These are phyloP conservation scores for Idaea aversata DNA, from an alignment of 2,888 invertebrate genomes.

Conservation along the genomic window DNA sequence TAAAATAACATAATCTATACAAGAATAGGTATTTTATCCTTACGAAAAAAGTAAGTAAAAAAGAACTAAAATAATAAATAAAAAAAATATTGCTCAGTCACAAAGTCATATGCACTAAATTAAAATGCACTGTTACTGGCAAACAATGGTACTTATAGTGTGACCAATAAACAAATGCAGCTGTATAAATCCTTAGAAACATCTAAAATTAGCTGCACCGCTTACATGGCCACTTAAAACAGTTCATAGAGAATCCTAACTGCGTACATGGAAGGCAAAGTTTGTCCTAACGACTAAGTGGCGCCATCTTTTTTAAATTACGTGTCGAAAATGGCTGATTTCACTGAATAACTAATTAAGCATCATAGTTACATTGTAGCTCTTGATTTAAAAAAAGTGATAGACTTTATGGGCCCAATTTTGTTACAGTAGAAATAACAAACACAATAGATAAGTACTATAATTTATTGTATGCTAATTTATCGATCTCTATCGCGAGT, in stretches of 20 bases:
- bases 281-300: conserved; percentile 3
- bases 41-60: conserved; percentile 7
- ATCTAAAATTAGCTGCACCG: not conserved
- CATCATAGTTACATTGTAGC: not conserved
- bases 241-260: conserved; percentile 6
- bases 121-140: conserved; percentile 75
- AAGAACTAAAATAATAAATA: conserved; percentile 17
- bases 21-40: not conserved
- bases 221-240: conserved; percentile 13
- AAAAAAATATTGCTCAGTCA: conserved; percentile 48
- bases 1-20: conserved; percentile 10
- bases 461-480: not conserved
- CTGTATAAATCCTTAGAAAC: not conserved
- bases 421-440: not conserved
- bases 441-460: not conserved
- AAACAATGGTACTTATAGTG: conserved; percentile 38
- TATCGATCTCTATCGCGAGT: not conserved
- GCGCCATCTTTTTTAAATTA: conserved; percentile 2
- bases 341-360: not conserved
- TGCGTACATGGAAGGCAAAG: conserved; percentile 4
- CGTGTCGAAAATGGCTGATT: not conserved
- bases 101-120: conserved; percentile 53
- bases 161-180: not conserved
- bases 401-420: not conserved
- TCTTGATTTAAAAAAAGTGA: not conserved